A percentile compares a stretch with the other conserved stretches of the same genome.
Evolutionary conservation across 2,113 vertebrate species (phyloP).

Genomic region (Toxotes jaculatrix): DNA sequence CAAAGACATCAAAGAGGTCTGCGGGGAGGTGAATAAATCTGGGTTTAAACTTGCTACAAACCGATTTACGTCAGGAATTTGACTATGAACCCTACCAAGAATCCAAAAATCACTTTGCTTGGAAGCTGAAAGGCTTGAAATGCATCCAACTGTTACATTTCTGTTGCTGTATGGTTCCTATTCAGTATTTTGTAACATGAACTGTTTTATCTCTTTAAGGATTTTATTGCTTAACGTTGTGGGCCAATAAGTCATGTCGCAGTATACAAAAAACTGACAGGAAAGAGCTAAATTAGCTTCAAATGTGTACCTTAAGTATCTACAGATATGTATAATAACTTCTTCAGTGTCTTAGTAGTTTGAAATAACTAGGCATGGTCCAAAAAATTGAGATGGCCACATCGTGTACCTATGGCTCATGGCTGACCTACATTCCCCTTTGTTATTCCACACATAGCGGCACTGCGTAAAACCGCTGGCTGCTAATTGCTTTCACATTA

Average conservation of each 20-base stretch:
- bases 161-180: neutral
- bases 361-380: neutral
- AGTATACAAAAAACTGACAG: neutral
- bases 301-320: neutral
- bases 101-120: slow-evolving; percentile 3
- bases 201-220: neutral
- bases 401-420: slow-evolving; percentile 51
- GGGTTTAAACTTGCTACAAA: slow-evolving; percentile 62
- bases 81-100: neutral
- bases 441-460: slow-evolving; percentile 81
- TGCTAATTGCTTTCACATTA: slow-evolving; percentile 94
- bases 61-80: slow-evolving; percentile 37
- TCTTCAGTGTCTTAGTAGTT: neutral
- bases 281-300: neutral
- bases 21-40: slow-evolving; percentile 59
- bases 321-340: neutral
- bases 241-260: neutral
- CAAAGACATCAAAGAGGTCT: slow-evolving; percentile 68
- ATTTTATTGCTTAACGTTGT: slow-evolving; percentile 1
- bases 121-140: slow-evolving; percentile 6
- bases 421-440: slow-evolving; percentile 75
- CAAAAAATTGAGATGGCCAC: slow-evolving; percentile 7
- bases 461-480: slow-evolving; percentile 82
- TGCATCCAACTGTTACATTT: neutral
- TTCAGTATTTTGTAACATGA: neutral